Conservation (phyloP, 2,888 invertebrate species). For the Maniola hyperantus region DNA sequence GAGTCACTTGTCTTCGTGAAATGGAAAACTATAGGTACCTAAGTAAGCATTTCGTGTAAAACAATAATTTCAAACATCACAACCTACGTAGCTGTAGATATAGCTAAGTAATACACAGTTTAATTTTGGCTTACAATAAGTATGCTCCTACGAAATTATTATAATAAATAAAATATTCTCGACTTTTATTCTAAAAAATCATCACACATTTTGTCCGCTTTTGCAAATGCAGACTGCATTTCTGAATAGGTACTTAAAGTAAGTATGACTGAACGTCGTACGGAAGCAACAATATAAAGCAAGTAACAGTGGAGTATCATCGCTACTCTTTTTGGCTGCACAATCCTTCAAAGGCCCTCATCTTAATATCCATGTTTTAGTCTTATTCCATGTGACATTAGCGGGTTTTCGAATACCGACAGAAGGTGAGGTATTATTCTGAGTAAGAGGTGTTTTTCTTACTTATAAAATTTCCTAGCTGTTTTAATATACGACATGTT, state of each 20-base stretch:
- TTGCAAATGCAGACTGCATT: conserved; percentile 33
- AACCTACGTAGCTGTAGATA: too few species aligned
- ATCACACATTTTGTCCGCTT: conserved; percentile 23
- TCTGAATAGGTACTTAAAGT: conserved; percentile 32
- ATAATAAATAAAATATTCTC: conserved; percentile 11
- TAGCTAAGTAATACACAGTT: background rate
- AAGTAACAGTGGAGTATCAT: conserved; percentile 57
- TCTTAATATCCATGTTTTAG: conserved; percentile 78
- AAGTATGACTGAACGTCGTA: conserved; percentile 39
- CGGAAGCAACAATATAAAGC: conserved; percentile 42
- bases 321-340: conserved; percentile 69
- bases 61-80: too few species aligned
- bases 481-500: too few species aligned
- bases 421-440: conserved; percentile 40
- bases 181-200: conserved; percentile 28
- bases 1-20: too few species aligned
- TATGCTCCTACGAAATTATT: conserved; percentile 3
- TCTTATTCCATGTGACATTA: conserved; percentile 78
- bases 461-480: background rate
- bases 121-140: background rate
- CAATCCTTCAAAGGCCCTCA: conserved; percentile 75
- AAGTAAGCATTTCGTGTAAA: too few species aligned
- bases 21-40: too few species aligned
- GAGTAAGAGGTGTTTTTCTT: background rate
- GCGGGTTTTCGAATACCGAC: conserved; percentile 55